phyloP scores from a whole-genome alignment of 2,113 vertebrate species.

The Glaucidium brasilianum region DNA sequence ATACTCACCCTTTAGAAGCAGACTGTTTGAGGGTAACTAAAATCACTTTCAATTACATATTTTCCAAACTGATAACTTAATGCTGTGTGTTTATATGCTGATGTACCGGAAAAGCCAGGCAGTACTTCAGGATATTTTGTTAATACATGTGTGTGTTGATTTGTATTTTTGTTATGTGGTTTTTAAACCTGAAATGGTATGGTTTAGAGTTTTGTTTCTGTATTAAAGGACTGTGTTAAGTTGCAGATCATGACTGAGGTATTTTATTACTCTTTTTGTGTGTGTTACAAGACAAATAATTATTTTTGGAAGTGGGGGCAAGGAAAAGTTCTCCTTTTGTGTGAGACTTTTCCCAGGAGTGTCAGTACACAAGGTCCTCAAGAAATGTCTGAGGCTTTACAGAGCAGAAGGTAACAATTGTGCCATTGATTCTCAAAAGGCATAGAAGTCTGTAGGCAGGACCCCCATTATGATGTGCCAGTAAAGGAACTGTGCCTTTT shows the following conservation, averaged over 20 bases:
- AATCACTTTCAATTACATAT: not conserved
- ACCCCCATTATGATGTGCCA: slow-evolving; percentile 40
- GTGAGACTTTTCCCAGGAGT: slow-evolving; percentile 69
- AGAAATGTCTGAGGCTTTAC: slow-evolving; percentile 67
- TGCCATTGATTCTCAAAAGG: slow-evolving; percentile 70
- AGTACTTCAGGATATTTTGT: not conserved
- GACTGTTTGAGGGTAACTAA: not conserved
- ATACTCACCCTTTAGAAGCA: not conserved
- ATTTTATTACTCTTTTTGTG: slow-evolving; percentile 15
- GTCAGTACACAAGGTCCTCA: slow-evolving; percentile 51
- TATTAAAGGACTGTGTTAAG: not conserved
- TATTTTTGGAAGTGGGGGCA: not conserved
- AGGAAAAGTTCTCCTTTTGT: slow-evolving; percentile 35
- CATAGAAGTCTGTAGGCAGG: slow-evolving; percentile 63
- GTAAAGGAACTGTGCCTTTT: slow-evolving; percentile 40
- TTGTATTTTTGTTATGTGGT: not conserved
- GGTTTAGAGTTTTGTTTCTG: not conserved
- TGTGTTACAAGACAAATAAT: slow-evolving; percentile 19
- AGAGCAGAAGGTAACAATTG: slow-evolving; percentile 73
- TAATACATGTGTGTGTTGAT: not conserved
- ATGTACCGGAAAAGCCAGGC: not conserved
- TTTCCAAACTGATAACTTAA: not conserved
- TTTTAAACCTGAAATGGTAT: not conserved
- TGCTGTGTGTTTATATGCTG: not conserved
- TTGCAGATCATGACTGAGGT: not conserved